A percentile compares a stretch with the other conserved stretches of the same genome.
phyloP scores from a whole-genome alignment of 2,113 vertebrate species.

The Xiphophorus maculatus region DNA sequence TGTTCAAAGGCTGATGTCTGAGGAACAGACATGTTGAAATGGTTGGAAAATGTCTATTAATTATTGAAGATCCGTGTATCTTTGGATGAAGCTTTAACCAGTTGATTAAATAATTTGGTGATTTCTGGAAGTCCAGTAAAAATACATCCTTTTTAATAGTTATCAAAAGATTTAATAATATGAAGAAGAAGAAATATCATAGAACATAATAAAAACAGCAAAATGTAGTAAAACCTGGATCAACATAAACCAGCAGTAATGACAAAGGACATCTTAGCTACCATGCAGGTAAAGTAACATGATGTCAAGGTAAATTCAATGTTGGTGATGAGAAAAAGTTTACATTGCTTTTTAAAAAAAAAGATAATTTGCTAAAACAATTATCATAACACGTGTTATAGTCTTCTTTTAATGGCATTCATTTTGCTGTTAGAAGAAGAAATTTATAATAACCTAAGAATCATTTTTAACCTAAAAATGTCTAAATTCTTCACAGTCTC shows the following conservation, averaged over 20 bases:
- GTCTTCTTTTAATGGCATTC: constrained; percentile 98
- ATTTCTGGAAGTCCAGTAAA: constrained; percentile 15
- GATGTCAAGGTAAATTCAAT: background rate
- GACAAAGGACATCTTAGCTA: no score
- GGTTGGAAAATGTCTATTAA: constrained; percentile 61
- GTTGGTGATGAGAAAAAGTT: background rate
- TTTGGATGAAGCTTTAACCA: constrained; percentile 50
- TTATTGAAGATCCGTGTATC: constrained; percentile 53
- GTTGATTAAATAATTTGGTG: constrained; percentile 23
- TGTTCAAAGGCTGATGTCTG: constrained; percentile 69
- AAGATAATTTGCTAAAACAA: no score
- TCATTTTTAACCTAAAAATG: constrained; percentile 99
- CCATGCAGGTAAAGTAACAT: no score
- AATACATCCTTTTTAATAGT: background rate
- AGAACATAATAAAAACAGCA: no score
- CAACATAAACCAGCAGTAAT: no score
- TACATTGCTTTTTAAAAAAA: no score
- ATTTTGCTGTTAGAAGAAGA: constrained; percentile 99
- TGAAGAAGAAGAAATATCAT: no score
- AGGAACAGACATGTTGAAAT: constrained; percentile 64
- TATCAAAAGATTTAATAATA: background rate
- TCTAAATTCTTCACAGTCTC: constrained; percentile 99
- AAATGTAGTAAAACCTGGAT: no score
- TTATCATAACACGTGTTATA: no score
- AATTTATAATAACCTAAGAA: constrained; percentile 99